Conservation (phyloP, 1,140 invertebrate species). For the Leptoteleia sp. region DNA sequence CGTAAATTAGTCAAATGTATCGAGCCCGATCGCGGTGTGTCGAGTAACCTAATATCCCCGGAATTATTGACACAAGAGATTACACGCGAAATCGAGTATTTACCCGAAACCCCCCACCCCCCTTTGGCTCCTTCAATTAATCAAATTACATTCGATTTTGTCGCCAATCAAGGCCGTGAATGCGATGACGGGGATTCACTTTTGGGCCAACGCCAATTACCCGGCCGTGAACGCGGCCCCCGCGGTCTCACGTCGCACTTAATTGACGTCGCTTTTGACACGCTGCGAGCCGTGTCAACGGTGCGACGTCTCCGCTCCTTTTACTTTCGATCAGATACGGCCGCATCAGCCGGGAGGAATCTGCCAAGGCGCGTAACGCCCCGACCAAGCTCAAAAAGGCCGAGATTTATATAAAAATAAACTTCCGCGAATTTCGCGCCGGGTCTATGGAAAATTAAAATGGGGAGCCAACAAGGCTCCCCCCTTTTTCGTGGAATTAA, state of each 20-base stretch:
- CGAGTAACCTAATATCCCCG: slow-evolving; percentile 4
- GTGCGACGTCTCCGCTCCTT: slow-evolving; percentile 23
- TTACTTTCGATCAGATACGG: slow-evolving; percentile 36
- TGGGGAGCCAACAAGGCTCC: too few species aligned
- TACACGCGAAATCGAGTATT: slow-evolving; percentile 29
- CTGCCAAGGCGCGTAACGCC: too few species aligned
- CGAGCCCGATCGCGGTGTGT: too few species aligned
- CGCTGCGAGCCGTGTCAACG: slow-evolving; percentile 46
- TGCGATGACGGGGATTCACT: slow-evolving; percentile 55
- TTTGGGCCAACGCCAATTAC: slow-evolving; percentile 57
- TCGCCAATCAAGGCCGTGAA: slow-evolving; percentile 43
- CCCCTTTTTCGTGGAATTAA: too few species aligned
- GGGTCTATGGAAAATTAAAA: too few species aligned
- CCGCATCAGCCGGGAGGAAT: too few species aligned
- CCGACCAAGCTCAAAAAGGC: too few species aligned
- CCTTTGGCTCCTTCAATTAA: slow-evolving; percentile 34
- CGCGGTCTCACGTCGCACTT: slow-evolving; percentile 44
- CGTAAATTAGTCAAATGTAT: too few species aligned
- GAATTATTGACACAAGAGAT: slow-evolving; percentile 35
- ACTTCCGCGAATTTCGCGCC: too few species aligned
- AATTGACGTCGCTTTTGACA: slow-evolving; percentile 60
- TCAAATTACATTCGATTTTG: slow-evolving; percentile 59
- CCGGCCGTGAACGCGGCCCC: slow-evolving; percentile 24
- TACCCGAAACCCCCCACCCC: too few species aligned
- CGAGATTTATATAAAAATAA: too few species aligned